Evolutionary conservation across 64 coral and sea anemone genomes (phyloP).

Genomic region (Platygyra sinensis): DNA sequence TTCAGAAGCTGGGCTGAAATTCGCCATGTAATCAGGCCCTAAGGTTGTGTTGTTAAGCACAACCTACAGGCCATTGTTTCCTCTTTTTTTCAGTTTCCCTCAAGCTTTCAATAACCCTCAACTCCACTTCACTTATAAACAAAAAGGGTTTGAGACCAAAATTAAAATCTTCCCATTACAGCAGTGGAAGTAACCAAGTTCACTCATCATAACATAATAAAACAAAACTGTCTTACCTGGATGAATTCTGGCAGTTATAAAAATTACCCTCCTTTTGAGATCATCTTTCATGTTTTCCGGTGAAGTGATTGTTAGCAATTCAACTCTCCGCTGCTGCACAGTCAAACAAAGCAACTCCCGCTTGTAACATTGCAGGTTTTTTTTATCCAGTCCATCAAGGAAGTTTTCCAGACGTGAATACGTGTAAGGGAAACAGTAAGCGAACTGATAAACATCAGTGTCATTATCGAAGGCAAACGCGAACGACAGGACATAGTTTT

Average conservation of each 20-base stretch:
- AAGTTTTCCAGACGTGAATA: conserved; percentile 91
- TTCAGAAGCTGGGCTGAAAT: no score
- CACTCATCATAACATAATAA: no score
- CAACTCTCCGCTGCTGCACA: conserved; percentile 84
- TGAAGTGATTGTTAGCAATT: conserved; percentile 86
- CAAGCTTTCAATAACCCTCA: no score
- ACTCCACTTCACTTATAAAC: no score
- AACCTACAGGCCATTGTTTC: no score
- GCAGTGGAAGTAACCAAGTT: no score
- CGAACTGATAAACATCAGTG: conserved; percentile 95
- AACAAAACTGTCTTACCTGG: no score
- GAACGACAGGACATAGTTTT: conserved; percentile 98
- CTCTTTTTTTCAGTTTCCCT: no score
- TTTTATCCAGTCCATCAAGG: conserved; percentile 71
- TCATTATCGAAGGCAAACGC: conserved; percentile 99
- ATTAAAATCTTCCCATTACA: no score
- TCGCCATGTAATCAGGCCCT: no score
- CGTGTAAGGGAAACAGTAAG: conserved; percentile 96
- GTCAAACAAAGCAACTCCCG: conserved; percentile 87
- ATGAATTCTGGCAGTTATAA: conserved; percentile 97
- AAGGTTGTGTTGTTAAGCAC: no score
- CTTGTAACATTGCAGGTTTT: conserved; percentile 68
- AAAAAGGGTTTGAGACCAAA: no score
- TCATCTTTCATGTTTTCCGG: conserved; percentile 72
- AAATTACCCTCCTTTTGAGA: conserved; percentile 82